phyloP scores from a whole-genome alignment of 2,797 vertebrate genomes.

The Squalus acanthias region DNA sequence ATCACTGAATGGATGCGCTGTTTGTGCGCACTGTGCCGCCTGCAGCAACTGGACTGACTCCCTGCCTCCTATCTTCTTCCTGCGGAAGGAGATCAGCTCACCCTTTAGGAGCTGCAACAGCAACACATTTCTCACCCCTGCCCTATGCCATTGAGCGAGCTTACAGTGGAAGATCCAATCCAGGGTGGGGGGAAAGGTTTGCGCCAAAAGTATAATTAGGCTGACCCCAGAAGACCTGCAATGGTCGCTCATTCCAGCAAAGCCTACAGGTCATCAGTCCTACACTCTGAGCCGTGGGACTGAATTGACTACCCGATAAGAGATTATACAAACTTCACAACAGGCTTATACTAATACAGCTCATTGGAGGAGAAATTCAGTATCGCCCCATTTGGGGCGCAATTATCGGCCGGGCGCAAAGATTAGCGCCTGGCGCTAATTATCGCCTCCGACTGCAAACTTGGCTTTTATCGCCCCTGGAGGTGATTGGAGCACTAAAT shows the following conservation, averaged over 20 bases:
- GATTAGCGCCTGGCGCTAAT: too few species aligned
- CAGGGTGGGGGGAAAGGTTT: not conserved
- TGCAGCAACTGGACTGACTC: too few species aligned
- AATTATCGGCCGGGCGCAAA: too few species aligned
- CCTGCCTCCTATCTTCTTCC: not conserved
- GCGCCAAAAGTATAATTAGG: not conserved
- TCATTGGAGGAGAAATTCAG: not conserved
- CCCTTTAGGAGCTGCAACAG: not conserved
- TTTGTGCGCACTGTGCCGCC: not conserved
- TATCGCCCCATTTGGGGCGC: too few species aligned
- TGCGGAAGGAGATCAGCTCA: not conserved
- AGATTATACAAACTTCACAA: not conserved
- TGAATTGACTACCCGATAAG: too few species aligned
- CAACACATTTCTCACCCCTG: not conserved
- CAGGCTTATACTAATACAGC: not conserved
- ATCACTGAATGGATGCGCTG: not conserved
- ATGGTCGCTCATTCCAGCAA: too few species aligned
- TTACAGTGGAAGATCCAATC: not conserved
- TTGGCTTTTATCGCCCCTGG: too few species aligned
- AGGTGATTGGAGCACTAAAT: too few species aligned
- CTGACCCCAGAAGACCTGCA: too few species aligned
- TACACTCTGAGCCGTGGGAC: too few species aligned
- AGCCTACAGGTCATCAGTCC: too few species aligned
- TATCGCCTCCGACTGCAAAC: too few species aligned
- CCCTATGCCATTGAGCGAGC: not conserved